These are phyloP conservation scores for Nibea coibor DNA, from an alignment of 2,113 vertebrate genomes.

Conservation along the genomic window DNA sequence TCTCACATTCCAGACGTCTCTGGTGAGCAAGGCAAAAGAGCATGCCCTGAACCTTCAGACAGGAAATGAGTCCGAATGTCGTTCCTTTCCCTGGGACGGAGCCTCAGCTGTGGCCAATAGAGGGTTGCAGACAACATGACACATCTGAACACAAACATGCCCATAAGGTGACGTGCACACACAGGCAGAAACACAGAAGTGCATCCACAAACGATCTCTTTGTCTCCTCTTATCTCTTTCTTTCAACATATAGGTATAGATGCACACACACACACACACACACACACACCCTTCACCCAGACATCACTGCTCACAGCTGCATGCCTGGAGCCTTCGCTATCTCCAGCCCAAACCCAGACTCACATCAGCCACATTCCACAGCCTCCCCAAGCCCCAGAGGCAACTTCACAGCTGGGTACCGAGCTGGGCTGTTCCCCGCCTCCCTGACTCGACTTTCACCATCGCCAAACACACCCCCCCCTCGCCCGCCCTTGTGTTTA, in stretches of 20 bases:
- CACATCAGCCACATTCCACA: conserved; percentile 76
- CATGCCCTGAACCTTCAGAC: conserved; percentile 60
- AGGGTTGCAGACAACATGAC: conserved; percentile 32
- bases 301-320: conserved; percentile 73
- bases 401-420: conserved; percentile 74
- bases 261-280: neutral
- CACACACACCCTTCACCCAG: conserved; percentile 31
- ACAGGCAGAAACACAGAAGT: conserved; percentile 13
- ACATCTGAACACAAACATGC: conserved; percentile 34
- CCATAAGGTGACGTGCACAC: neutral
- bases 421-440: conserved; percentile 48
- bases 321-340: conserved; percentile 54
- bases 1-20: conserved; percentile 69
- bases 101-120: conserved; percentile 56
- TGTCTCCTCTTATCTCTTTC: conserved; percentile 22
- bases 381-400: conserved; percentile 63
- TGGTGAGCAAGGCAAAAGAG: conserved; percentile 34
- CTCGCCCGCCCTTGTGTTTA: conserved; percentile 3
- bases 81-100: conserved; percentile 50
- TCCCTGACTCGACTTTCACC: conserved; percentile 37
- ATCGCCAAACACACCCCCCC: conserved; percentile 3
- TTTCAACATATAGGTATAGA: conserved; percentile 31
- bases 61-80: conserved; percentile 75
- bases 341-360: conserved; percentile 65
- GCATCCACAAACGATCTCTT: conserved; percentile 24